Percentiles rank a stretch among this genome's conserved stretches.
Evolutionary conservation across 35 echinoderm and acorn worm genomes (phyloP).

Genomic region (Patiria miniata): DNA sequence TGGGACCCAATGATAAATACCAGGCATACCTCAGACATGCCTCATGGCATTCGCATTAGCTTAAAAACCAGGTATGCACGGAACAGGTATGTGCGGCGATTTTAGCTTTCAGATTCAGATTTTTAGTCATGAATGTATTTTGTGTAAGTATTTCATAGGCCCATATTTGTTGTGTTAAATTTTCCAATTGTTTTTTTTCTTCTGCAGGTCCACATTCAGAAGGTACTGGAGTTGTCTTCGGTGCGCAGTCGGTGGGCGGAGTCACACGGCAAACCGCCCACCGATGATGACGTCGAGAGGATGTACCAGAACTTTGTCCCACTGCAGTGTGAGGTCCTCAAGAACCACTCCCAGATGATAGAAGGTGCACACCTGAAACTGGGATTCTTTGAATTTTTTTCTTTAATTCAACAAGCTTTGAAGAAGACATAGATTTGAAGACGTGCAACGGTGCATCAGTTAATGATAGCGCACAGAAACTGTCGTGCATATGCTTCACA

Average conservation of each 20-base stretch:
- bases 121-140: no score
- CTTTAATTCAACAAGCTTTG: neutral
- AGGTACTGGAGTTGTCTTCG: constrained; percentile 58
- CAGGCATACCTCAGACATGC: no score
- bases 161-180: no score
- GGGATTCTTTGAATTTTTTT: neutral
- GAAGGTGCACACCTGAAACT: constrained; percentile 38
- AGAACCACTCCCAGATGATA: constrained; percentile 64
- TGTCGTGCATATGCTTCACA: no score
- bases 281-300: constrained; percentile 70
- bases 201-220: constrained; percentile 80
- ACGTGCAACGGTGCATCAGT: no score
- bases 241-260: constrained; percentile 60
- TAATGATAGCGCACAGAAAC: no score
- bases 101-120: no score
- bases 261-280: constrained; percentile 67
- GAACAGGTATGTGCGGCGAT: no score
- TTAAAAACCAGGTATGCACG: no score
- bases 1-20: no score
- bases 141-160: no score
- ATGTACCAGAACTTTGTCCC: constrained; percentile 88
- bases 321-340: constrained; percentile 63
- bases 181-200: neutral
- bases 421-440: neutral
- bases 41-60: no score